These are phyloP conservation scores for Clarias macrocephalus DNA, from an alignment of 2,113 vertebrate genomes.

Conservation along the genomic window DNA sequence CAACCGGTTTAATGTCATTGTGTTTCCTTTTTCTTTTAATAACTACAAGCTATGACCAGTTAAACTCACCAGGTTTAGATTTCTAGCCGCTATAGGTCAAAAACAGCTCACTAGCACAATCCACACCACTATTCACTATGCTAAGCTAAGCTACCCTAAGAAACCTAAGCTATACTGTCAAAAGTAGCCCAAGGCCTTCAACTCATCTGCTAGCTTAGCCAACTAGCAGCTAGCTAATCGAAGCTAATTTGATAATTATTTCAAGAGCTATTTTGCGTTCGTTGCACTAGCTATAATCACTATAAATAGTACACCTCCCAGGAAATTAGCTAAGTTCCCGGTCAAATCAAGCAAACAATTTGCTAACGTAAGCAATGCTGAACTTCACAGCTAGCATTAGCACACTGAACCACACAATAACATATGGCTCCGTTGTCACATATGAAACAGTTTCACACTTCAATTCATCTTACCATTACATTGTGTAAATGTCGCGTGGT, in stretches of 20 bases:
- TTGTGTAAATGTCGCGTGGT: neutral
- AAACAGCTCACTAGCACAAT: neutral
- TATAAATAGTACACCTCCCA: neutral
- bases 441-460: neutral
- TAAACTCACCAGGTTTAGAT: neutral
- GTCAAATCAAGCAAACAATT: neutral
- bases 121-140: neutral
- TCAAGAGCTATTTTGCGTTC: too few species aligned
- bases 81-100: neutral
- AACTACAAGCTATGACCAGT: neutral
- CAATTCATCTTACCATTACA: slow-evolving; percentile 2
- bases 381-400: slow-evolving; percentile 2
- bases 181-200: neutral
- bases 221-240: slow-evolving; percentile 2
- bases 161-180: neutral
- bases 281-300: neutral
- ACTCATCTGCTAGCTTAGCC: neutral
- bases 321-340: neutral
- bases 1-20: too few species aligned
- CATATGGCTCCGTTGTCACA: slow-evolving; percentile 7
- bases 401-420: neutral
- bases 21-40: neutral
- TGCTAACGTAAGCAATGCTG: neutral
- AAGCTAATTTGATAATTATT: neutral
- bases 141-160: neutral